phyloP scores from a whole-genome alignment of 1,140 invertebrate species.

The Asbolus verrucosus region DNA sequence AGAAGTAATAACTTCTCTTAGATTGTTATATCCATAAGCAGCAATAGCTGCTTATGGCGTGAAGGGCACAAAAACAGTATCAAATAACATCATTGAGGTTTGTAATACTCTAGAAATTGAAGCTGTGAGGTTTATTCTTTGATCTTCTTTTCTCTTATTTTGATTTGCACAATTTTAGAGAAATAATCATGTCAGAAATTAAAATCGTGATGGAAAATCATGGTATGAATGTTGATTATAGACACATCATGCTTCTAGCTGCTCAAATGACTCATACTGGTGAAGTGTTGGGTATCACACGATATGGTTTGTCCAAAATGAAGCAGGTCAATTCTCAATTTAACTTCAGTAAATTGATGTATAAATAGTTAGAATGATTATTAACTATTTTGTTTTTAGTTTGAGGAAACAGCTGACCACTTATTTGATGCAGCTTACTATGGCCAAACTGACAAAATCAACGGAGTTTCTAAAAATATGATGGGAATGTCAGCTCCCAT shows the following conservation, averaged over 20 bases:
- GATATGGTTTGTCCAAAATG: constrained; percentile 97
- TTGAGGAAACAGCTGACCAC: constrained; percentile 99
- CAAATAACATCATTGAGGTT: constrained; percentile 96
- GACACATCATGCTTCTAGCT: constrained; percentile 97
- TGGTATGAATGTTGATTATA: constrained; percentile 96
- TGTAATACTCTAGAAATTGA: constrained; percentile 92
- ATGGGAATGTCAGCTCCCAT: constrained; percentile 95
- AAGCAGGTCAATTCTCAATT: constrained; percentile 98
- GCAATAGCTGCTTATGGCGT: constrained; percentile 93
- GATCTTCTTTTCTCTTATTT: constrained; percentile 19
- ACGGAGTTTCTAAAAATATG: constrained; percentile 97
- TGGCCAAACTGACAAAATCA: constrained; percentile 94
- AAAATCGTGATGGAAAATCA: constrained; percentile 97
- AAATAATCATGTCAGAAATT: constrained; percentile 97
- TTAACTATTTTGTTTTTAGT: constrained; percentile 74
- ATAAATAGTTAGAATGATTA: background rate
- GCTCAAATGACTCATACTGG: constrained; percentile 98
- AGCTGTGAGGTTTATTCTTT: constrained; percentile 78
- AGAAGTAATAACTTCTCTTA: too few species aligned
- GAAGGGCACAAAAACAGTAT: constrained; percentile 80
- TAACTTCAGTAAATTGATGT: constrained; percentile 86
- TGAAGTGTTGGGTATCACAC: constrained; percentile 96
- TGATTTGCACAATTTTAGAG: constrained; percentile 67
- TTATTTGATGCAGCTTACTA: constrained; percentile 99
- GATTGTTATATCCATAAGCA: too few species aligned